phyloP scores from a whole-genome alignment of 2,113 vertebrate genomes.

The Microtus montanus region DNA sequence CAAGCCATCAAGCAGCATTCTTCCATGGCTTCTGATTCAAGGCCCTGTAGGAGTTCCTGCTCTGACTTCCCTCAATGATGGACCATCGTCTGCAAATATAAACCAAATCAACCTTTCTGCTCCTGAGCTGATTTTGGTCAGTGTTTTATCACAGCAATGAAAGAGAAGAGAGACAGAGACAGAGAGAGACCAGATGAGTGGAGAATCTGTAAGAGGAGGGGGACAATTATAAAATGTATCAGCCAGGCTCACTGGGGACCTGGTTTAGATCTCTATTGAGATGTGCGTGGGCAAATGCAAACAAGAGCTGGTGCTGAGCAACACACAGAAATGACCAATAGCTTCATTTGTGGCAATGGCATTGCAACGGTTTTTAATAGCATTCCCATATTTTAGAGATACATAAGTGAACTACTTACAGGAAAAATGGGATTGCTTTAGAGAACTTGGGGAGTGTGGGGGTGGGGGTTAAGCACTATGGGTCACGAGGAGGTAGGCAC shows the following conservation, averaged over 20 bases:
- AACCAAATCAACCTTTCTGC: background rate
- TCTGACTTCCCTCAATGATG: background rate
- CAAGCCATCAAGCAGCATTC: too few species aligned
- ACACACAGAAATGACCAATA: background rate
- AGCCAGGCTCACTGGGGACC: background rate
- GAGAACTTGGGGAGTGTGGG: background rate
- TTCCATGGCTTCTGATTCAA: background rate
- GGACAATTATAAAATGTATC: background rate
- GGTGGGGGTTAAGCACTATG: background rate
- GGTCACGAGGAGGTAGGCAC: accelerated
- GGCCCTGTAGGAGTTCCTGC: background rate
- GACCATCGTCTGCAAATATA: background rate
- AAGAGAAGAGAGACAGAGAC: background rate
- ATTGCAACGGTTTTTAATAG: background rate
- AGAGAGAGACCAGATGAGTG: background rate
- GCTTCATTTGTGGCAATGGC: background rate
- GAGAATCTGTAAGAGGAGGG: background rate
- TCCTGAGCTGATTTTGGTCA: too few species aligned
- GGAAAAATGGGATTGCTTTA: background rate
- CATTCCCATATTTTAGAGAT: background rate
- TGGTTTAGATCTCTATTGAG: background rate
- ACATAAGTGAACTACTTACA: background rate
- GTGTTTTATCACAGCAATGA: background rate
- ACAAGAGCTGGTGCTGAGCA: too few species aligned
- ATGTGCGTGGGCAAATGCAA: background rate